Evolutionary conservation across 2,113 vertebrate species (phyloP).

Genomic region (Monarcha castaneiventris): DNA sequence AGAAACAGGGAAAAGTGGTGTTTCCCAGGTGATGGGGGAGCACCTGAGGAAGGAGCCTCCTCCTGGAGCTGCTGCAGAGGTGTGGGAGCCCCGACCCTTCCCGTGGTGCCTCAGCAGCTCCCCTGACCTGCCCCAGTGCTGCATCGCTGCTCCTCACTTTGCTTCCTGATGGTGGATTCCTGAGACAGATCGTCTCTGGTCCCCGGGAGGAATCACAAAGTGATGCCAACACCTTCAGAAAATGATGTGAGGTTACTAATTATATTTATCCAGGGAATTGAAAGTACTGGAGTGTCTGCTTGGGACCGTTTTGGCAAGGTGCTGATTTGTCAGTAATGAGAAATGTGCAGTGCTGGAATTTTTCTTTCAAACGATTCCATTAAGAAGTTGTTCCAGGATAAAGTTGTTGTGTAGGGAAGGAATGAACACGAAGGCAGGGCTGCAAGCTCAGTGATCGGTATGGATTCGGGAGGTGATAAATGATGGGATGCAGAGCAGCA

Average conservation of each 20-base stretch:
- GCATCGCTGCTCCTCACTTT: neutral
- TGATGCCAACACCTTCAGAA: neutral
- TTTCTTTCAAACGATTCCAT: neutral
- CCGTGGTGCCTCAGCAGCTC: neutral
- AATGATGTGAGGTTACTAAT: neutral
- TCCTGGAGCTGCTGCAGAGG: neutral
- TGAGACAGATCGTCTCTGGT: neutral
- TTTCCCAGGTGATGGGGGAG: neutral
- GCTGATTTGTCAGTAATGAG: neutral
- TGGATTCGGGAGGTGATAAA: neutral
- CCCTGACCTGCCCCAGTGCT: neutral
- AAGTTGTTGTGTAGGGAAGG: neutral
- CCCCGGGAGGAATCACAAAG: neutral
- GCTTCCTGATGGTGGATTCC: neutral
- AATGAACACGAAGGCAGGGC: neutral
- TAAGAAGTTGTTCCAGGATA: neutral
- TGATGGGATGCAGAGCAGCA: neutral
- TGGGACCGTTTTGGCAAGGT: neutral
- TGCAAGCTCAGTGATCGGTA: neutral
- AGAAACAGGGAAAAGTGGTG: fast-evolving
- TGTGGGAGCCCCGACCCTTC: neutral
- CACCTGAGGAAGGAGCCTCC: neutral
- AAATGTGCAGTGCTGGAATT: neutral
- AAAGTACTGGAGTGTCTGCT: neutral
- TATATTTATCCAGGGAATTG: neutral